phyloP scores from a whole-genome alignment of 2,888 invertebrate species.

The Cinara cedri region DNA sequence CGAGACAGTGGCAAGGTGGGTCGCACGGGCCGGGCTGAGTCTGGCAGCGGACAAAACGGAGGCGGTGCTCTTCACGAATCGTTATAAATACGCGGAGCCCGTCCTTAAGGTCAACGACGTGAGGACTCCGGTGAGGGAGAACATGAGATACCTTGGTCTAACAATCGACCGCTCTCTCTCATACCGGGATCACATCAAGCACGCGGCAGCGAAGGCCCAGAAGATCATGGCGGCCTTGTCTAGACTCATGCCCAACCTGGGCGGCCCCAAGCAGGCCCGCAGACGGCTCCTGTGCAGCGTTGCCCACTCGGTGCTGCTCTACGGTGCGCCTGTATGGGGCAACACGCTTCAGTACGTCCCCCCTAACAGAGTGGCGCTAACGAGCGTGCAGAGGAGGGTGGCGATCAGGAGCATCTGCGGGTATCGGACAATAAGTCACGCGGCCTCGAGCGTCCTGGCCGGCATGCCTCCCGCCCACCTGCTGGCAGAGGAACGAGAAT shows the following conservation, averaged over 20 bases:
- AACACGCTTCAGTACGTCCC: neutral
- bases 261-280: neutral
- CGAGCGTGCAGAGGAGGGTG: neutral
- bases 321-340: neutral
- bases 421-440: neutral
- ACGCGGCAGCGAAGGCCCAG: neutral
- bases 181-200: neutral
- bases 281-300: neutral
- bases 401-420: neutral
- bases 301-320: neutral
- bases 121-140: neutral
- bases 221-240: neutral
- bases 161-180: neutral
- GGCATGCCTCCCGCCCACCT: too few relatives aligned
- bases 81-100: neutral
- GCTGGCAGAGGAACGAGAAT: too few relatives aligned
- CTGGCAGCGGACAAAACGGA: neutral
- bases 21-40: neutral
- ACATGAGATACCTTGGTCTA: neutral
- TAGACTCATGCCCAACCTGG: neutral
- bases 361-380: neutral
- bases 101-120: neutral
- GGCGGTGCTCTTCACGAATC: neutral
- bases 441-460: neutral
- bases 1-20: neutral